Evolutionary conservation across 2,797 vertebrate species (phyloP).

Genomic region (Anguilla marmorata): DNA sequence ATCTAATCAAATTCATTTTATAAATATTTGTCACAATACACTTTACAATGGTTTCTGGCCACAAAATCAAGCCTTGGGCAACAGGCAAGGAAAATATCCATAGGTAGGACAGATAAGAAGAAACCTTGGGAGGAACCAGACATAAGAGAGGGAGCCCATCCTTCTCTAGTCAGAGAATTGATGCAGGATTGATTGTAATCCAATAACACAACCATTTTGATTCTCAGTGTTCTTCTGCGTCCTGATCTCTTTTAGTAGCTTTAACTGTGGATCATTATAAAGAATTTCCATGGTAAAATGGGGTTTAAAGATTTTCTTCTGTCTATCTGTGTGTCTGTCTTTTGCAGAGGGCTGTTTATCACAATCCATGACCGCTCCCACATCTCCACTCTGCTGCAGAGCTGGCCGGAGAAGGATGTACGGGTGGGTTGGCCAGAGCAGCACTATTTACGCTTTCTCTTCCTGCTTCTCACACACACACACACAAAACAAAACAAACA

Average conservation of each 20-base stretch:
- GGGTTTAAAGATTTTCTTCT: not conserved
- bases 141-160: too few species aligned
- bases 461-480: slow-evolving; percentile 12
- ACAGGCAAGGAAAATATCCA: too few species aligned
- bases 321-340: not conserved
- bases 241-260: not conserved
- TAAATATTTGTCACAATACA: too few species aligned
- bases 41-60: too few species aligned
- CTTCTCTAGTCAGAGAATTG: not conserved
- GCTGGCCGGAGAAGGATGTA: slow-evolving; percentile 87
- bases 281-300: not conserved
- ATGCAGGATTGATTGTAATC: not conserved
- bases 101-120: not conserved
- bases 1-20: too few species aligned
- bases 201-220: not conserved
- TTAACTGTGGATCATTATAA: not conserved
- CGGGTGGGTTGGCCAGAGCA: slow-evolving; percentile 71
- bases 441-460: slow-evolving; percentile 42
- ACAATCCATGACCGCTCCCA: slow-evolving; percentile 90
- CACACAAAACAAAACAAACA: not conserved
- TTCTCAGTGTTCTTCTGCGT: not conserved
- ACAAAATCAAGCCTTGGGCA: too few species aligned
- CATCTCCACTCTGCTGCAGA: slow-evolving; percentile 85
- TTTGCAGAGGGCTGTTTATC: slow-evolving; percentile 89
- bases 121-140: not conserved